Percentiles rank a stretch among this genome's conserved stretches.
phyloP scores from a whole-genome alignment of 2,797 vertebrate species.

The Helostoma temminkii region DNA sequence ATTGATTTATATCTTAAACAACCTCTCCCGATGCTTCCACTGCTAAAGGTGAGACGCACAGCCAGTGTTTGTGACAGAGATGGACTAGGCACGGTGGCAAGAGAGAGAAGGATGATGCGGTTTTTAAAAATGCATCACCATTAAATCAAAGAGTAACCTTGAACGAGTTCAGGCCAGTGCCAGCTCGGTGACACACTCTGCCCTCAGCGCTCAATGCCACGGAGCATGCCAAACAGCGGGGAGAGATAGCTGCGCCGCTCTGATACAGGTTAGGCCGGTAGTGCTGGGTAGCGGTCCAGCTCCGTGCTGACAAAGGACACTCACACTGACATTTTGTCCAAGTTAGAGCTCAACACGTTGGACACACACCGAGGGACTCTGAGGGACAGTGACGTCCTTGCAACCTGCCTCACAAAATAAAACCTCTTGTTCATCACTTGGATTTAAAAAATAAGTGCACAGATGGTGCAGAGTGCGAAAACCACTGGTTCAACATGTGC shows the following conservation, averaged over 20 bases:
- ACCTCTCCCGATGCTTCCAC: slow-evolving; percentile 71
- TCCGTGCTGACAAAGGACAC: slow-evolving; percentile 59
- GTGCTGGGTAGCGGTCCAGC: slow-evolving; percentile 42
- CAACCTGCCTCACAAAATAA: background rate
- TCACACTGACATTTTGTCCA: slow-evolving; percentile 30
- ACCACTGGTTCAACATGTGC: slow-evolving; percentile 18
- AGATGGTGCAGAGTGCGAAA: slow-evolving; percentile 11
- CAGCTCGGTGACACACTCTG: slow-evolving; percentile 67
- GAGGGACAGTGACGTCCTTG: slow-evolving; percentile 31
- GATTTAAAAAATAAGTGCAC: slow-evolving; percentile 12
- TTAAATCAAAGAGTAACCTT: slow-evolving; percentile 84
- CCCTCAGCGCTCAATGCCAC: slow-evolving; percentile 61
- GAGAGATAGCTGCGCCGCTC: slow-evolving; percentile 26
- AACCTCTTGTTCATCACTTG: slow-evolving; percentile 19
- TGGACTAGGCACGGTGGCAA: slow-evolving; percentile 70
- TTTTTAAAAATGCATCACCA: slow-evolving; percentile 81
- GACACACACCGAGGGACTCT: background rate
- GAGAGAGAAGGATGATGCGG: slow-evolving; percentile 72
- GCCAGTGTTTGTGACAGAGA: slow-evolving; percentile 79
- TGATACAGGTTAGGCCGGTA: slow-evolving; percentile 45
- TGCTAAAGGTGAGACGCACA: slow-evolving; percentile 78
- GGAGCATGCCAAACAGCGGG: slow-evolving; percentile 63
- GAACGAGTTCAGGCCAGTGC: slow-evolving; percentile 70
- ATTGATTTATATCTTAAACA: slow-evolving; percentile 80
- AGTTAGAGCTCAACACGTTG: slow-evolving; percentile 38